Base-by-base conservation (phyloP, 2,888 invertebrate species). In the Sphinx pinastri region DNA sequence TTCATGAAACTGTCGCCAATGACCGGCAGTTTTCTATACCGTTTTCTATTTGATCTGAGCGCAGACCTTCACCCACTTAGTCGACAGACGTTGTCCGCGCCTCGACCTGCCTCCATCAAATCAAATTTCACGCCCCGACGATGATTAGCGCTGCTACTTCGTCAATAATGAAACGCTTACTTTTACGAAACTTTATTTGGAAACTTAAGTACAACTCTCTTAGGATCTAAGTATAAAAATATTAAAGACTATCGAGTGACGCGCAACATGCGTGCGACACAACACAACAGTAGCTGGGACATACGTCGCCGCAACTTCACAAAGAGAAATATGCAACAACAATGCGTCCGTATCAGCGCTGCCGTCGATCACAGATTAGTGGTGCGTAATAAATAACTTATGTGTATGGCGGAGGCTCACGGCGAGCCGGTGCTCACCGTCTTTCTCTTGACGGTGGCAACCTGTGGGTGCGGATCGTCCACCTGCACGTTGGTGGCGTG, bases 121-220 rank as follows among this genome's bases (percentile, higher is more conserved):
- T 83, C 87, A 77, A 82, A 88, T 91, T 90, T 91, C 90, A 91
- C 88, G 91, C 84, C 79, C 81, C 85, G 77, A 67, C 77, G 77
- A 72, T 75, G 77, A 82, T 81, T 81, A 81, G 84, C 79, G 80
- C 81, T 85, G 82, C 81, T 76, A 77, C 78, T 82, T 78, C 78
- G 73, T 76, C 81, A 85, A 83, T 85, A 89, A 90, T 87, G 89
- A 91, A 92, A 91, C 49, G 63, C 63, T 49, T 84, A 77, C 79
- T 78, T 91, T 92, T 88, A 88, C 87, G 90, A 92, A 91, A 93
- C 81, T 93, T 93, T 93, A 93, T 93, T 93, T 88, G 83, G 93
- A 92, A 93, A 93, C 90, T 88, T 89, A 90, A 83, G 71, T 79
- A 84, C 79, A 83, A 82, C 85, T 83, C 74, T 77, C 85, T 85